Conservation (phyloP, 2,888 invertebrate species). For the Tetranychus piercei region DNA sequence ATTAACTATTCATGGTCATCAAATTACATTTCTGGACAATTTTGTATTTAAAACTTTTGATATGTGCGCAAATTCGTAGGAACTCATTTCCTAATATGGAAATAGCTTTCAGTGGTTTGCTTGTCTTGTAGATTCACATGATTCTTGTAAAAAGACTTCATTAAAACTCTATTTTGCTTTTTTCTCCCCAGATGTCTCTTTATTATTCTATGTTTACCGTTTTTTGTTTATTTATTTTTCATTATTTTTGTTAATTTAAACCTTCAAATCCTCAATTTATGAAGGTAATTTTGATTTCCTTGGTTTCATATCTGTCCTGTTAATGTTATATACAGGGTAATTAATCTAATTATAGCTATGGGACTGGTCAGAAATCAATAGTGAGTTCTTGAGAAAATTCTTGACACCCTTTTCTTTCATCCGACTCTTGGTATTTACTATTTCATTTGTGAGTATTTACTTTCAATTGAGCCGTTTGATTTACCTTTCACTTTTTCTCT, state of each 20-base stretch:
- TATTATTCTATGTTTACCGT: not conserved
- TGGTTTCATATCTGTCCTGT: not conserved
- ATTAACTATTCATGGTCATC: too few relatives aligned
- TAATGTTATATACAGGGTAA: not conserved
- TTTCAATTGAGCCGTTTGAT: not conserved
- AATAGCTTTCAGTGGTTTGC: too few relatives aligned
- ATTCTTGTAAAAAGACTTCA: too few relatives aligned
- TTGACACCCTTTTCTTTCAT: not conserved
- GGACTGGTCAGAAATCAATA: not conserved
- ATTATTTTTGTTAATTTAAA: not conserved
- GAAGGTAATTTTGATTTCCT: not conserved
- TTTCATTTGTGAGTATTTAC: not conserved
- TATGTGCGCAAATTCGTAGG: too few relatives aligned
- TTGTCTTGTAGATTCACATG: too few relatives aligned
- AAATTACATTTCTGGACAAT: too few relatives aligned
- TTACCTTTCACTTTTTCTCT: slow-evolving; percentile 6
- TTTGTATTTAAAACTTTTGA: too few relatives aligned
- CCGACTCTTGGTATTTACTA: not conserved
- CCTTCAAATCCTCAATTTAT: not conserved
- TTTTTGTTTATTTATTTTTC: not conserved
- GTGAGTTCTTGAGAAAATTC: not conserved
- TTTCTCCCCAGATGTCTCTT: not conserved
- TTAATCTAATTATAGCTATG: not conserved
- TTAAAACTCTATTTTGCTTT: too few relatives aligned
- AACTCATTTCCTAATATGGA: too few relatives aligned